Percentiles rank a stretch among this genome's conserved stretches.
phyloP scores from a whole-genome alignment of 2,113 vertebrate species.

The Oncorhynchus mykiss region DNA sequence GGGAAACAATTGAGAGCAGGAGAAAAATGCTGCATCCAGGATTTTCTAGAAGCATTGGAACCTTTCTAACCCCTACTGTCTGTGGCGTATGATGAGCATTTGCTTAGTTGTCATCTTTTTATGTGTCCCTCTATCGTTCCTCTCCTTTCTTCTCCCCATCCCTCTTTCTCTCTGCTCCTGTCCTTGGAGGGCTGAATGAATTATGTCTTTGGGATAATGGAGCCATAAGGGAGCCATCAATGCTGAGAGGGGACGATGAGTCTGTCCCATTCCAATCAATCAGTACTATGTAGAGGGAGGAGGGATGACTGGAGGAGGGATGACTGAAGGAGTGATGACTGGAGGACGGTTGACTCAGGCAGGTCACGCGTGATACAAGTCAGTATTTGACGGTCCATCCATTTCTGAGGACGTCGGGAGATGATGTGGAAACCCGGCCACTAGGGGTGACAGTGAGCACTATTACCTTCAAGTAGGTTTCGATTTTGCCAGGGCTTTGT shows the following conservation, averaged over 20 bases:
- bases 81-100: not conserved
- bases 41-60: constrained; percentile 11
- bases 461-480: too few species aligned
- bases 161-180: constrained; percentile 12
- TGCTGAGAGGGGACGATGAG: not conserved
- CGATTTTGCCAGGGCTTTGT: too few species aligned
- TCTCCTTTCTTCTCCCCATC: not conserved
- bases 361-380: too few species aligned
- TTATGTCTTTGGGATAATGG: constrained; percentile 49
- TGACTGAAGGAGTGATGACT: not conserved
- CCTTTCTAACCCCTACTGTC: not conserved
- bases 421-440: too few species aligned
- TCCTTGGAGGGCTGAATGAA: constrained; percentile 12
- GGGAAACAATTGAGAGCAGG: constrained; percentile 43
- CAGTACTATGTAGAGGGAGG: constrained; percentile 24
- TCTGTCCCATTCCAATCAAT: constrained; percentile 34
- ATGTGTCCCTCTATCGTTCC: not conserved
- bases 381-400: too few species aligned
- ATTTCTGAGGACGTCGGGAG: too few species aligned
- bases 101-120: too few species aligned
- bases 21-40: constrained; percentile 36
- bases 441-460: too few species aligned
- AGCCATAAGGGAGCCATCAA: constrained; percentile 30
- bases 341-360: too few species aligned
- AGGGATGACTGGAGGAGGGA: not conserved